phyloP scores from a whole-genome alignment of 2,888 invertebrate genomes.

The Cerceris rybyensis region DNA sequence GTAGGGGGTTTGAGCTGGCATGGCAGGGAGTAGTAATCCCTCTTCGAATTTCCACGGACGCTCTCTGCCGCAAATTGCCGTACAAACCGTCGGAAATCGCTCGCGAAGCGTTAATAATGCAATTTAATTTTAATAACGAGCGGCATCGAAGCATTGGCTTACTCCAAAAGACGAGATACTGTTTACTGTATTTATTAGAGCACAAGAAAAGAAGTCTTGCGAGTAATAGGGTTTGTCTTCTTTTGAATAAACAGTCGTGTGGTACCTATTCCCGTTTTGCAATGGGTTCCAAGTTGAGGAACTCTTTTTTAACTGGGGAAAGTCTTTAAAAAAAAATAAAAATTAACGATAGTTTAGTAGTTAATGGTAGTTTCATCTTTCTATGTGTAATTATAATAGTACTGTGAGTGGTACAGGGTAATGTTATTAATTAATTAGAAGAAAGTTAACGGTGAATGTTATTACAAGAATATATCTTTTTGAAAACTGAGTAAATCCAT shows the following conservation, averaged over 20 bases:
- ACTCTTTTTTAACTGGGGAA: too few species aligned
- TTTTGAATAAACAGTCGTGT: slow-evolving; percentile 38
- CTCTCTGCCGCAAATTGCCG: slow-evolving; percentile 72
- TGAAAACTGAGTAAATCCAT: too few species aligned
- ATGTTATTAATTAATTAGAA: too few species aligned
- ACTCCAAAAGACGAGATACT: slow-evolving; percentile 56
- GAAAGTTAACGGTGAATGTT: too few species aligned
- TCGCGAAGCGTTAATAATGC: slow-evolving; percentile 76
- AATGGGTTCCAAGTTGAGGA: neutral
- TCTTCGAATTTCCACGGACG: slow-evolving; percentile 74
- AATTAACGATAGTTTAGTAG: too few species aligned
- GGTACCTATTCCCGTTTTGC: slow-evolving; percentile 7
- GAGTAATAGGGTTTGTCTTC: neutral
- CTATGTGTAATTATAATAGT: too few species aligned
- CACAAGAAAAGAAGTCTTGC: slow-evolving; percentile 22
- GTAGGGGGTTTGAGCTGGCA: slow-evolving; percentile 22
- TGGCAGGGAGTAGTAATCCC: slow-evolving; percentile 68
- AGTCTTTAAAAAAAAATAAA: too few species aligned
- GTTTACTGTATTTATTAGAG: slow-evolving; percentile 42
- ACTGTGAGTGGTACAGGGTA: too few species aligned
- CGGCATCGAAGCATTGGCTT: slow-evolving; percentile 55
- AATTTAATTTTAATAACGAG: slow-evolving; percentile 77
- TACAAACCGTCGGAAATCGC: slow-evolving; percentile 73
- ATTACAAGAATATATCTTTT: too few species aligned
- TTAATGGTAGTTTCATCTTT: too few species aligned